These are phyloP conservation scores for Schizopygopsis pylzovi DNA, from an alignment of 2,797 vertebrate species.

Conservation along the genomic window DNA sequence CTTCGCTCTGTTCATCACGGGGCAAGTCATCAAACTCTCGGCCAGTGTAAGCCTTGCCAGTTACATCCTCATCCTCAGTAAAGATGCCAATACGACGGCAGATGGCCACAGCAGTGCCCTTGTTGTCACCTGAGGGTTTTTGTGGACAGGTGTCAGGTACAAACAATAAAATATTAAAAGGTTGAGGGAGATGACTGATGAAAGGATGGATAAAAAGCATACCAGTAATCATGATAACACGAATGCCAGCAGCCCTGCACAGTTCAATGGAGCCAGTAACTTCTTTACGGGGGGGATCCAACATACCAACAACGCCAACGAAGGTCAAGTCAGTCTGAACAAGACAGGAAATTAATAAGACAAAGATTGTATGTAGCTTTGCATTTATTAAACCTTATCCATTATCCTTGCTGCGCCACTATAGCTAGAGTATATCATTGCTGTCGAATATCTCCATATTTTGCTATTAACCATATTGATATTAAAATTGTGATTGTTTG, in stretches of 20 bases:
- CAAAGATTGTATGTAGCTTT: not conserved
- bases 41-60: slow-evolving; percentile 85
- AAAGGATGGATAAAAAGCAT: slow-evolving; percentile 36
- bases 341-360: slow-evolving; percentile 33
- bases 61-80: slow-evolving; percentile 84
- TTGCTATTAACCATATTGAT: not conserved
- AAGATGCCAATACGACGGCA: slow-evolving; percentile 97
- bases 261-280: slow-evolving; percentile 86
- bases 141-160: not conserved
- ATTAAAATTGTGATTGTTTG: not conserved
- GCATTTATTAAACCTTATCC: not conserved
- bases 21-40: slow-evolving; percentile 94
- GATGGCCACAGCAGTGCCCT: slow-evolving; percentile 95
- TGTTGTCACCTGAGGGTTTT: slow-evolving; percentile 85
- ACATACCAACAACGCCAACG: slow-evolving; percentile 91
- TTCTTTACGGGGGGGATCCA: slow-evolving; percentile 95
- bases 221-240: slow-evolving; percentile 98
- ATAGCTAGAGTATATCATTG: not conserved
- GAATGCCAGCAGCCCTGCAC: slow-evolving; percentile 89
- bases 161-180: not conserved
- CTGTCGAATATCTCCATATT: not conserved
- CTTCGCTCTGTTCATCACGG: slow-evolving; percentile 79
- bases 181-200: not conserved
- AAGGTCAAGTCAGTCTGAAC: slow-evolving; percentile 89
- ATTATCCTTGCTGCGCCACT: not conserved